Conservation (phyloP, 92 coral and sea anemone species). For the Siderastrea siderea region DNA sequence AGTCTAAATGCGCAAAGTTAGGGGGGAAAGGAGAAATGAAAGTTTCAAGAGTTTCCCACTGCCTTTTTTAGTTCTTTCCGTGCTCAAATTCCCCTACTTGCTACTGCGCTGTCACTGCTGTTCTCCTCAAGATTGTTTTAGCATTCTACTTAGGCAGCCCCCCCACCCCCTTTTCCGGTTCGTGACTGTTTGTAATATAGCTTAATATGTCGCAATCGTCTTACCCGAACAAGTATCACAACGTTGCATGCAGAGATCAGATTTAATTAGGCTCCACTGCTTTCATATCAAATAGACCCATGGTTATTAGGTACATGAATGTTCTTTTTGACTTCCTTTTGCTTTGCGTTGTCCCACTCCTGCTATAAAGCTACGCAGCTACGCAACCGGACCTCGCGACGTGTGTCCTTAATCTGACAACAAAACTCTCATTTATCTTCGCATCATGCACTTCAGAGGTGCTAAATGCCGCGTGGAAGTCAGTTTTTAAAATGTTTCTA, state of each 20-base stretch:
- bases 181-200: neutral
- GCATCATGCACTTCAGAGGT: neutral
- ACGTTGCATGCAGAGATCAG: neutral
- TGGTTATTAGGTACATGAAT: too few relatives aligned
- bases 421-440: neutral
- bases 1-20: too few relatives aligned
- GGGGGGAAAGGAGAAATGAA: too few relatives aligned
- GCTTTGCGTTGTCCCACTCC: neutral
- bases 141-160: too few relatives aligned
- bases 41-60: too few relatives aligned
- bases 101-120: too few relatives aligned
- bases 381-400: neutral
- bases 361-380: neutral
- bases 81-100: too few relatives aligned
- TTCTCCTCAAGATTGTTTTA: too few relatives aligned
- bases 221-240: neutral
- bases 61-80: too few relatives aligned
- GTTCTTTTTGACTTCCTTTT: too few relatives aligned
- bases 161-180: neutral
- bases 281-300: too few relatives aligned
- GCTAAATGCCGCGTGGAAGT: neutral
- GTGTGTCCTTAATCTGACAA: neutral
- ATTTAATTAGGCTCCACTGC: too few relatives aligned
- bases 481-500: neutral
- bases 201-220: neutral